phyloP scores from a whole-genome alignment of 2,113 vertebrate genomes.

The Panthera uncia region DNA sequence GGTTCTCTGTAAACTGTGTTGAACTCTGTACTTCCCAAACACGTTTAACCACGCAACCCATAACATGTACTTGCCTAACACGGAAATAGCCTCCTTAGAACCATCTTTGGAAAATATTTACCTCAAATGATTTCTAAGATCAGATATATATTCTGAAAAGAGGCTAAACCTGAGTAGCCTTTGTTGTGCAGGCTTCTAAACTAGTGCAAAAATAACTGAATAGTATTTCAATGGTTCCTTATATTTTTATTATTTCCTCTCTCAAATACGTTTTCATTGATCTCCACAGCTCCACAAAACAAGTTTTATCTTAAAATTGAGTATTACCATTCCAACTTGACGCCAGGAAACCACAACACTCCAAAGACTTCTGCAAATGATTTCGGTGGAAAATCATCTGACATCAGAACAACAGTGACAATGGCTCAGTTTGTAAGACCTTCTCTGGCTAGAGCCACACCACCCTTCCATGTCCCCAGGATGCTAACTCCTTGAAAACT shows the following conservation, averaged over 20 bases:
- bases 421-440: background rate
- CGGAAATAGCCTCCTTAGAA: background rate
- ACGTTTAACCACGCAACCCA: background rate
- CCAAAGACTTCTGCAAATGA: background rate
- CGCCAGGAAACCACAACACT: background rate
- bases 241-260: background rate
- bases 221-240: background rate
- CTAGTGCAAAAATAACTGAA: background rate
- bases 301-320: background rate
- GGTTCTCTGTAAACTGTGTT: background rate
- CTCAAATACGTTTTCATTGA: background rate
- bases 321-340: background rate
- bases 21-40: background rate
- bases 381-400: background rate
- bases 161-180: background rate
- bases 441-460: background rate
- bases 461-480: background rate
- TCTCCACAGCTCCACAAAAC: background rate
- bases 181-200: background rate
- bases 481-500: background rate
- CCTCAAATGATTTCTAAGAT: background rate
- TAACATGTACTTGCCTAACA: background rate
- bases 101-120: background rate
- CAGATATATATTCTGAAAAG: background rate
- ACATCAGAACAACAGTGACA: background rate